Evolutionary conservation across 1,140 invertebrate species (phyloP).

Genomic region (Drosophila ambigua): DNA sequence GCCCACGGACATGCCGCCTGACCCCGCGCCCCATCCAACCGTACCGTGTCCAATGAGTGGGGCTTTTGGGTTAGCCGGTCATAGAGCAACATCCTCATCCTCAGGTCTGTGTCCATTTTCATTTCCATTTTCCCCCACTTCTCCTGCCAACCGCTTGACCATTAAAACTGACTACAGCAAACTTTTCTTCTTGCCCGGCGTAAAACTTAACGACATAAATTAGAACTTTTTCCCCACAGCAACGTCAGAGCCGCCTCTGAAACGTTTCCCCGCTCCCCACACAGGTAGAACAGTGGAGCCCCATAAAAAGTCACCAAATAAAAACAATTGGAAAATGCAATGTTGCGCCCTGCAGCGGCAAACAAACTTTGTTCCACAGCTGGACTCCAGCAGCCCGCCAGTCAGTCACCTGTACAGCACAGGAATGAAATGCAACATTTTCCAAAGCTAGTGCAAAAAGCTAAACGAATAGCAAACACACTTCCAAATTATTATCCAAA

Average conservation of each 20-base stretch:
- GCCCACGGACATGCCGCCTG: slow-evolving; percentile 31
- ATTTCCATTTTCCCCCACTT: slow-evolving; percentile 27
- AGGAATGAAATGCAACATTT: neutral
- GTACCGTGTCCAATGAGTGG: too few relatives aligned
- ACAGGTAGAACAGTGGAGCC: slow-evolving; percentile 14
- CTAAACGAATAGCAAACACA: neutral
- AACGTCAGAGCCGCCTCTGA: neutral
- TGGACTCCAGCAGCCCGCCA: slow-evolving; percentile 22
- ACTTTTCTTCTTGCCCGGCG: slow-evolving; percentile 38
- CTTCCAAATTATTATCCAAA: neutral
- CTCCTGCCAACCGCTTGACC: slow-evolving; percentile 32
- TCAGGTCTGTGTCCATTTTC: slow-evolving; percentile 25
- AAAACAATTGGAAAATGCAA: slow-evolving; percentile 63
- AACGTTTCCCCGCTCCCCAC: neutral
- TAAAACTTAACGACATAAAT: slow-evolving; percentile 65
- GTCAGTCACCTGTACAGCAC: slow-evolving; percentile 26
- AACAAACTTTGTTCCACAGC: slow-evolving; percentile 37
- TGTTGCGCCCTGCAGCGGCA: slow-evolving; percentile 42
- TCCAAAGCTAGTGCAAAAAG: neutral
- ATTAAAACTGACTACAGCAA: slow-evolving; percentile 62
- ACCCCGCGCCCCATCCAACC: slow-evolving; percentile 18
- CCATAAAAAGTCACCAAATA: slow-evolving; percentile 28
- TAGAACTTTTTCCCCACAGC: slow-evolving; percentile 53
- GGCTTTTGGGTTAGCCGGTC: slow-evolving; percentile 73
- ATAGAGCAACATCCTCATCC: slow-evolving; percentile 30